These are phyloP conservation scores for Antigone vipio DNA, from an alignment of 2,113 vertebrate species.

Conservation along the genomic window DNA sequence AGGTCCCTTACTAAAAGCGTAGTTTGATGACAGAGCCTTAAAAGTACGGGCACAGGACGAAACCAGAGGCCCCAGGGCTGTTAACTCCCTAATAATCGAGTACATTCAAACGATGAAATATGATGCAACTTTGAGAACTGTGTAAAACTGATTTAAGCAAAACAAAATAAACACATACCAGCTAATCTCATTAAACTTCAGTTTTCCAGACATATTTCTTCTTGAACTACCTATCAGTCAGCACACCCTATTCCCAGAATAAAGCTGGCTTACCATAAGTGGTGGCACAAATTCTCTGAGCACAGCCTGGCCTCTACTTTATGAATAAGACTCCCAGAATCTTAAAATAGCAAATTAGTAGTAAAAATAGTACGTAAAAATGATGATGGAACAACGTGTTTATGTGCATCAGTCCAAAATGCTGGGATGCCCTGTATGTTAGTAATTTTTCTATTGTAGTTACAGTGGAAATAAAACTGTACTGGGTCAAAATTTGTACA, in stretches of 20 bases:
- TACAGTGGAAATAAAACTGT: background rate
- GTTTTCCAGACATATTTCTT: background rate
- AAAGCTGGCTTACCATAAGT: background rate
- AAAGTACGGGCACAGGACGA: background rate
- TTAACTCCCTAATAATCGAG: background rate
- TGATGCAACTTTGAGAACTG: background rate
- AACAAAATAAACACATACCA: background rate
- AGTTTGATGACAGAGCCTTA: background rate
- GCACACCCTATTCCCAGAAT: accelerated
- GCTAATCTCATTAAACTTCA: background rate
- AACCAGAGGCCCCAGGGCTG: background rate
- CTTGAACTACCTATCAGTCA: background rate
- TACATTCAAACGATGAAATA: background rate
- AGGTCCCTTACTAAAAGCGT: background rate
- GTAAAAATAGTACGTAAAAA: background rate
- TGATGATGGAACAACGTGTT: background rate
- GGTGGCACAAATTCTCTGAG: background rate
- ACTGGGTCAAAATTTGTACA: background rate
- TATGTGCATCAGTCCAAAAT: background rate
- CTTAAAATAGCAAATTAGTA: background rate
- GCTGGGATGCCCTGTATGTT: background rate
- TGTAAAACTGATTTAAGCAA: background rate
- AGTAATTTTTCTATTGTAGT: background rate
- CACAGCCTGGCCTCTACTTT: background rate
- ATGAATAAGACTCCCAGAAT: background rate